Evolutionary conservation across 2,797 vertebrate species (phyloP).

Genomic region (Podarcis lilfordi): DNA sequence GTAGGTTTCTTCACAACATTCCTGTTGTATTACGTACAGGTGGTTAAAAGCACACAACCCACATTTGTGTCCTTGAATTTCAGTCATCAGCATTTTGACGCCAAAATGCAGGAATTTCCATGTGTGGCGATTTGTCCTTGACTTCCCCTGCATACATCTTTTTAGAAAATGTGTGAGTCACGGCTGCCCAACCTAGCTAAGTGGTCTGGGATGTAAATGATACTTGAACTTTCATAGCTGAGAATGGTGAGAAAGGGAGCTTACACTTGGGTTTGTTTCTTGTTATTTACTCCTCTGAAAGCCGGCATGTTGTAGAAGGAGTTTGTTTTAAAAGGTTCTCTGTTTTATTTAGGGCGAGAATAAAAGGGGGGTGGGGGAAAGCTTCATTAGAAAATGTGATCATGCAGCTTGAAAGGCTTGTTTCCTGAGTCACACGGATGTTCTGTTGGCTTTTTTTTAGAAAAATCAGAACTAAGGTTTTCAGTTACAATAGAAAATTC

Average conservation of each 20-base stretch:
- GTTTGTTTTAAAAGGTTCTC: neutral
- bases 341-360: neutral
- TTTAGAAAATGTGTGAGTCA: constrained; percentile 14
- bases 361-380: neutral
- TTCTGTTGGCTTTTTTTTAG: too few relatives aligned
- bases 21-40: constrained; percentile 32
- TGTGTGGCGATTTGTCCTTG: constrained; percentile 32
- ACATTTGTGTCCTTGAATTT: constrained; percentile 24
- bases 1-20: constrained; percentile 32
- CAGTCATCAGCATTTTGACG: neutral
- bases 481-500: too few relatives aligned
- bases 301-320: neutral
- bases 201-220: constrained; percentile 7
- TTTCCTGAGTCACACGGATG: too few relatives aligned
- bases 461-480: too few relatives aligned
- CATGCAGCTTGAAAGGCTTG: too few relatives aligned
- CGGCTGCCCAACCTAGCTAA: constrained; percentile 48
- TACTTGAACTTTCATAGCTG: neutral
- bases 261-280: constrained; percentile 11
- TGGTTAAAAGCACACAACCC: constrained; percentile 33
- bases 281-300: constrained; percentile 18
- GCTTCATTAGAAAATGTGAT: neutral
- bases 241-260: neutral
- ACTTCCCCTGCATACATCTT: neutral
- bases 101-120: constrained; percentile 44